These are phyloP conservation scores for Urechis unicinctus DNA, from an alignment of 2,888 invertebrate species.

Conservation along the genomic window DNA sequence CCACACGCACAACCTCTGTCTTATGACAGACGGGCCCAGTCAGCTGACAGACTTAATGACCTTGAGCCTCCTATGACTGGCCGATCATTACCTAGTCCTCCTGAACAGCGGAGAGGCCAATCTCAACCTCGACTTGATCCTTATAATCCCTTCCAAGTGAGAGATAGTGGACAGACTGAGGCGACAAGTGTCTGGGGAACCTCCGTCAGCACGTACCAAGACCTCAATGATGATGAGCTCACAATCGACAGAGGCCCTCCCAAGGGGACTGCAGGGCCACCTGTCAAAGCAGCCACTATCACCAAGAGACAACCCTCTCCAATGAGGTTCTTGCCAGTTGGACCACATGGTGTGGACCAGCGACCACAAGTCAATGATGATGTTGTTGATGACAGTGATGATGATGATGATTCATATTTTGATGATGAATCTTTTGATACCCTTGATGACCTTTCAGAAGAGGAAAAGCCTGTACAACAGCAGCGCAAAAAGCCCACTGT, in stretches of 20 bases:
- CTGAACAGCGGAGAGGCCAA: not conserved
- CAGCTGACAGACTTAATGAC: not conserved
- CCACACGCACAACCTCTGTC: not conserved
- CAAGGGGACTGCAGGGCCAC: not conserved
- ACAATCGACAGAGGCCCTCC: not conserved
- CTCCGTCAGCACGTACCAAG: not conserved
- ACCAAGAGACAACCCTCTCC: not conserved
- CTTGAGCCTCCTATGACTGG: not conserved
- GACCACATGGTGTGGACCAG: not conserved
- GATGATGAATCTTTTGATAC: conserved; percentile 23
- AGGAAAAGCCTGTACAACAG: not conserved
- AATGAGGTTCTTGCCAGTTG: not conserved
- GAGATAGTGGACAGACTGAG: not conserved
- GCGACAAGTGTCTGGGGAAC: not conserved
- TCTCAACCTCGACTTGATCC: not conserved
- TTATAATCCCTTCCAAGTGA: not conserved
- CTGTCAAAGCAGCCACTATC: not conserved
- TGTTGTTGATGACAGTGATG: no score
- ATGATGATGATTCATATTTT: conserved; percentile 22
- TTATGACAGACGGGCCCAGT: not conserved
- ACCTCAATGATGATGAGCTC: not conserved
- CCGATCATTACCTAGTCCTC: not conserved
- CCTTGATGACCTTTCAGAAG: conserved; percentile 7
- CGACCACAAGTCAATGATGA: not conserved
- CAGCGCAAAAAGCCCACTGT: not conserved